Conservation (phyloP, 2,888 invertebrate genomes). For the Diplazon laetatorius region DNA sequence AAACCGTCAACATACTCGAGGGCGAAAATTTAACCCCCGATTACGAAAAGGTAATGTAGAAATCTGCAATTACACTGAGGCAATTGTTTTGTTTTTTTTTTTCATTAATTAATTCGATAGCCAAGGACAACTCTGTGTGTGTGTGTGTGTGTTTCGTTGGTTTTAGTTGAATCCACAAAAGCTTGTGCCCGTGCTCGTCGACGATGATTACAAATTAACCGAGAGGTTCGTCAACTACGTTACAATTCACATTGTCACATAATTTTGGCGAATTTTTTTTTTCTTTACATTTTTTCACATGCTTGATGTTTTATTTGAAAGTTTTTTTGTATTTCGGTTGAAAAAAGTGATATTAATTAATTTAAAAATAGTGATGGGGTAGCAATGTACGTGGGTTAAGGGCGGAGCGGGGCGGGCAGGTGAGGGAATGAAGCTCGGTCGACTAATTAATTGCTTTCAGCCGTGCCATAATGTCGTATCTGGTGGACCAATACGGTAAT, state of each 20-base stretch:
- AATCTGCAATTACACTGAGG: too few species aligned
- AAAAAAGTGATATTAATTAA: slow-evolving; percentile 31
- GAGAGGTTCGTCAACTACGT: slow-evolving; percentile 74
- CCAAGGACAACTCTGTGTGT: background rate
- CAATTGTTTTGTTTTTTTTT: too few species aligned
- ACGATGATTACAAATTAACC: slow-evolving; percentile 75
- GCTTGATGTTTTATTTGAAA: background rate
- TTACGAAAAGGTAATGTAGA: slow-evolving; percentile 77
- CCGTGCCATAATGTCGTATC: slow-evolving; percentile 83
- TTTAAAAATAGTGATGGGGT: background rate
- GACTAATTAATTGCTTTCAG: slow-evolving; percentile 71
- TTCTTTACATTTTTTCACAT: background rate
- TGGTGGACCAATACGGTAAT: slow-evolving; percentile 82
- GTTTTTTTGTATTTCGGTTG: background rate
- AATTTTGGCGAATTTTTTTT: background rate
- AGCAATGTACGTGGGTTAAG: too few species aligned
- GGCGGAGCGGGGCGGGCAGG: too few species aligned
- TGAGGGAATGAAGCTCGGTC: too few species aligned
- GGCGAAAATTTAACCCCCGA: slow-evolving; percentile 81
- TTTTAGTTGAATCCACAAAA: slow-evolving; percentile 77
- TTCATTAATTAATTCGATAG: slow-evolving; percentile 7
- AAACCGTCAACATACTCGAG: slow-evolving; percentile 74
- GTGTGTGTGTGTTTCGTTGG: background rate
- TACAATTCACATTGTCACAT: background rate
- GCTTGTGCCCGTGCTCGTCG: slow-evolving; percentile 76